Base-by-base conservation (phyloP, 2,888 invertebrate genomes). In the Fabriciana adippe region DNA sequence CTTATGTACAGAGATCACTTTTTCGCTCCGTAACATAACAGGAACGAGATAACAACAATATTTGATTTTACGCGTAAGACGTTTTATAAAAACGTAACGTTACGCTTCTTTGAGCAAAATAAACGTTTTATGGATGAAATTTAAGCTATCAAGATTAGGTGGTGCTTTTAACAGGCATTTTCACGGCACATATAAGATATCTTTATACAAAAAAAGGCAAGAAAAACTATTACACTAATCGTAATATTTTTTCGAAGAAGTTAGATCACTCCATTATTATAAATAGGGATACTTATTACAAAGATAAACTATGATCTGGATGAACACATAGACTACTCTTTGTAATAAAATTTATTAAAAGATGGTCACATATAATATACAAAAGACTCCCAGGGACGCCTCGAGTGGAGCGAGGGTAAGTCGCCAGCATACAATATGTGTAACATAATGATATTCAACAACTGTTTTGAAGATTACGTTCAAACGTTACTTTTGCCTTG, bases 1-100 rank as follows among this genome's bases (percentile, higher is more conserved):
- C 15, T 51, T 61, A 61, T 16, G 18, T 16, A 51, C 1, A 31
- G 18, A 61, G 51, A 61, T 61, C 61, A 61, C 61, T 74, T 75
- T 55, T 51, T 35, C 48, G 48, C 48, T 26, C 55, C 55, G 35
- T 55, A 55, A 60, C 35, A 60, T 60, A 55, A 60, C 13, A 66
- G n/a, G 60, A 66, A 60, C 55, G 14, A 31, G 66, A 60, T 60
- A 66, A 66, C 60, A 60, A 60, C 48, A 59, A 60, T 59, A 66
- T 66, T 66, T 66, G 60, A 66, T 60, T 48, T 60, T 60, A 66
- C 59, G 55, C 48, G 18, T 61, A 61, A 61, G 18, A 61, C 51
- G 51, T 60, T 35, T 53, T 35, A 60, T 60, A 60, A 61, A 60
- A 55, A 60, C 15, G 59, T 48, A 48, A 13, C 60, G 48, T 66